Base-by-base conservation (phyloP, 2,888 invertebrate genomes). In the Prosapia bicincta region DNA sequence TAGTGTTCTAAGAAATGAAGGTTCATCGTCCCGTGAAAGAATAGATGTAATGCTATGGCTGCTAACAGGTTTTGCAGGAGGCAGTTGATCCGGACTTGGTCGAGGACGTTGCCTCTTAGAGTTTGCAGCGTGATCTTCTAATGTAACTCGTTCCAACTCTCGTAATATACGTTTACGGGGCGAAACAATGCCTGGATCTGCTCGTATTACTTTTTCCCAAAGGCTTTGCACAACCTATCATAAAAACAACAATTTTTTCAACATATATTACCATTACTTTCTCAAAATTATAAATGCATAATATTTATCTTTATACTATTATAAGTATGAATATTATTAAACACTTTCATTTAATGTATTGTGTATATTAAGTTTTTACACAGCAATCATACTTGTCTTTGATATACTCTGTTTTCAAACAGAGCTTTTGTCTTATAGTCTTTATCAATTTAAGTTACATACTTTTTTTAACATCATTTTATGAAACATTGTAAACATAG, bases 41-140 rank as follows among this genome's bases (percentile, higher is more conserved):
- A 95, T 87, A 79, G 94, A 94, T 83, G 93, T 93, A 84, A 95
- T 95, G 87, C 94, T 94, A 86, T 94, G 94, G 84, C 92, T 93
- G 85, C 92, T 91, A 80, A 88, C 78, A 54, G 54, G 54, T 54
- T 54, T 54, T 69, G 78, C 26, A 67, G 76, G 76, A 23, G 70
- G 72, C 6, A 38, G 26, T n/a, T 43, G 43, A 25, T 74, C 76
- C 6, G 78, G 83, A 81, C 74, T 74, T n/a, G 79, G 83, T 82
- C 77, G 86, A 84, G 83, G 86, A 84, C 81, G 86, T 78, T 81
- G 87, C 84, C 73, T 86, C 85, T 82, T 83, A 66, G 90, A 89
- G 81, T 88, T 88, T 82, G 92, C 92, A 67, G 89, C 89, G 81
- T 89, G 89, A 82, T 93, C 92, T 83, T 91, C 91, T 78, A 91